Evolutionary conservation across 2,797 vertebrate species (phyloP).

Genomic region (Squalus acanthias): DNA sequence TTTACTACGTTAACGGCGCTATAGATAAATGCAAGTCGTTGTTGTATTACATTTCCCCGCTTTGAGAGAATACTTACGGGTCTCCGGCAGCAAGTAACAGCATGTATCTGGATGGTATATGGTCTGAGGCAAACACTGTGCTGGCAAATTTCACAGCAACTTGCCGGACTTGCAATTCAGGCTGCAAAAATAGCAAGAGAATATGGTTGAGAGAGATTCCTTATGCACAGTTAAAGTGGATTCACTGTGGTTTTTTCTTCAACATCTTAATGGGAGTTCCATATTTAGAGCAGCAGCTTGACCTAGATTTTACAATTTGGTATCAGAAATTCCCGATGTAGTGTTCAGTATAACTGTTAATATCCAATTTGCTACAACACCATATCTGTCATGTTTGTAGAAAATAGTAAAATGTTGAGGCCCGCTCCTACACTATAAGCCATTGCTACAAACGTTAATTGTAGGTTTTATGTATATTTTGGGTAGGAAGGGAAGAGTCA

Average conservation of each 20-base stretch:
- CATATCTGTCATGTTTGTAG: background rate
- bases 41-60: too few relatives aligned
- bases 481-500: background rate
- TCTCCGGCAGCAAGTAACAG: slow-evolving; percentile 92
- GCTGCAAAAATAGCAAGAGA: slow-evolving; percentile 59
- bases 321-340: background rate
- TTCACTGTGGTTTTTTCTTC: background rate
- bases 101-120: slow-evolving; percentile 93
- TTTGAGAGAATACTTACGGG: slow-evolving; percentile 67
- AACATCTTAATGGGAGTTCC: background rate
- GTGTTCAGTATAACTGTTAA: background rate
- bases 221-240: background rate
- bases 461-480: background rate
- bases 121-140: slow-evolving; percentile 85
- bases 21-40: background rate
- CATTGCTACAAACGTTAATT: background rate
- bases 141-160: slow-evolving; percentile 97
- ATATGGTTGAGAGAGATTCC: background rate
- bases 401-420: background rate
- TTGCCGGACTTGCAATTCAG: slow-evolving; percentile 94
- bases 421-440: background rate
- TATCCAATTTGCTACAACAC: background rate
- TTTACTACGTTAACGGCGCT: background rate
- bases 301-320: background rate
- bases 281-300: background rate